Base-by-base conservation (phyloP, 2,113 vertebrate species). In the Heliornis fulica region DNA sequence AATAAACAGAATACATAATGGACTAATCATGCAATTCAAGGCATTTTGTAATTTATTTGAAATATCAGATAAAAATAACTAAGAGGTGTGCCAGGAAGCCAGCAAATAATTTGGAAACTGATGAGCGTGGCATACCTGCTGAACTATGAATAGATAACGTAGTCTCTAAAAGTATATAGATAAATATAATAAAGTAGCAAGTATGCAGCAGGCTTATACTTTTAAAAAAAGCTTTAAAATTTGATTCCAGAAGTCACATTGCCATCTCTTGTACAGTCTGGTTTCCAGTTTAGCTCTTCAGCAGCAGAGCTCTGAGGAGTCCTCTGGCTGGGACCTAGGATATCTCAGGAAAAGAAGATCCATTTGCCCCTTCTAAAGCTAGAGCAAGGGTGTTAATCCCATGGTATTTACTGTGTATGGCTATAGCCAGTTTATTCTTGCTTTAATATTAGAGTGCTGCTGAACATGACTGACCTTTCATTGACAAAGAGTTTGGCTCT, bases 61-160 rank as follows among this genome's bases (percentile, higher is more conserved):
- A 97, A 97, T 96, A 97, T 96, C 97, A 96, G 97, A 97, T 97
- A 97, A 97, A 97, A 97, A 97, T 97, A 97, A 96, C 96, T 96
- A 93, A 95, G 97, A 97, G 96, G 97, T 97, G 96, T 96, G 93
- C 97, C 96, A 96, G 95, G 97, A 97, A 97, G 95, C 71, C 94
- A 94, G 95, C 95, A 96, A 97, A 96, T 97, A 97, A 97, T 97
- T 97, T 97, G 91, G 95, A 96, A 97, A 95, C 88, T 96, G 97
- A 97, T 97, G 97, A 97, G 94, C 65, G 2, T 96, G 95, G 60
- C 93, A 91, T 97, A 96, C 94, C 94, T 95, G 93, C 94, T 95
- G 93, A 97, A 97, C 95, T 97, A 96, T 93, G 94, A 97, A 97
- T 94, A 97, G 94, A 95, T 97, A 96, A 96, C 64, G 3, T 56